Evolutionary conservation across 2,797 vertebrate species (phyloP).

Genomic region (Morelia viridis): DNA sequence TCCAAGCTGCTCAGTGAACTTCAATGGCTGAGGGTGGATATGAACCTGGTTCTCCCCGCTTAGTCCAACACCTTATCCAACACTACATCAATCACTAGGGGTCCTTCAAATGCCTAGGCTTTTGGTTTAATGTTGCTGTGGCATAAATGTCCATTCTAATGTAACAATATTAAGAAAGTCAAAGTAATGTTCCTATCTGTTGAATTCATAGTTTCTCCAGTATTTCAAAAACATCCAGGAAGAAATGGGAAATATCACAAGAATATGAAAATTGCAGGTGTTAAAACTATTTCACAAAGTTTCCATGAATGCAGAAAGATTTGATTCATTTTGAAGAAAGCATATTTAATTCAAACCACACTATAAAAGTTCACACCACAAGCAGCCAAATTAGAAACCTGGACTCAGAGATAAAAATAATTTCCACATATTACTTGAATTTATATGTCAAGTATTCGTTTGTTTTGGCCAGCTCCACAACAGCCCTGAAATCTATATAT

Average conservation of each 20-base stretch:
- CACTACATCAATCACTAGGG: neutral
- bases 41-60: neutral
- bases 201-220: neutral
- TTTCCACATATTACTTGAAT: slow-evolving; percentile 33
- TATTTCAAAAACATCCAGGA: neutral
- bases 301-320: neutral
- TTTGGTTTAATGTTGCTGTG: neutral
- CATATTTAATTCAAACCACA: neutral
- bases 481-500: neutral
- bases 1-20: neutral
- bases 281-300: neutral
- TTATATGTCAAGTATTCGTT: slow-evolving; percentile 27
- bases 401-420: neutral
- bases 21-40: neutral
- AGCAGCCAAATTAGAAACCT: slow-evolving; percentile 15
- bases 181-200: neutral
- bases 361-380: neutral
- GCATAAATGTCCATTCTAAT: neutral
- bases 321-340: slow-evolving; percentile 32
- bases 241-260: neutral
- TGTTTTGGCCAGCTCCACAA: slow-evolving; percentile 26
- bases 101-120: neutral
- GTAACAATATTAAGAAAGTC: neutral
- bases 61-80: neutral
- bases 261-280: neutral